Evolutionary conservation across 2,113 vertebrate species (phyloP).

Genomic region (Clarias gariepinus): DNA sequence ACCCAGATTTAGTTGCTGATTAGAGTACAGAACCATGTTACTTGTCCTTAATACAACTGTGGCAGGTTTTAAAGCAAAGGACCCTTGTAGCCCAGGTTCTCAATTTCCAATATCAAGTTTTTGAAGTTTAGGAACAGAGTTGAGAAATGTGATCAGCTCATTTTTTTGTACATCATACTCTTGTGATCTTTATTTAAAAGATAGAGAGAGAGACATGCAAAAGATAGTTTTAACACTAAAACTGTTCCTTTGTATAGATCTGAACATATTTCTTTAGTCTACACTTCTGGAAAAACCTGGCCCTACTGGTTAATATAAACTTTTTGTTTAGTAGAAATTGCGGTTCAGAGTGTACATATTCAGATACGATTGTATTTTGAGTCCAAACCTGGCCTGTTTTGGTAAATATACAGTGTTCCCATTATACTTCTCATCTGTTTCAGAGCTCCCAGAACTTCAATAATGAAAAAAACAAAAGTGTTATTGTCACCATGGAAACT

Average conservation of each 20-base stretch:
- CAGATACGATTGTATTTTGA: neutral
- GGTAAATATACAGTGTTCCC: neutral
- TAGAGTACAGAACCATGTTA: neutral
- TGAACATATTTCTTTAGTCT: neutral
- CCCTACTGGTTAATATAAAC: too few species aligned
- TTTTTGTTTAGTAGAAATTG: too few species aligned
- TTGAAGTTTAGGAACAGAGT: constrained; percentile 9
- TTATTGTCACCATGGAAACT: neutral
- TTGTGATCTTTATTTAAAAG: neutral
- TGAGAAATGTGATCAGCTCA: neutral
- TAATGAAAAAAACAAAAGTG: neutral
- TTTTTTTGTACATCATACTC: constrained; percentile 5
- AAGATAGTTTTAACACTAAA: too few species aligned
- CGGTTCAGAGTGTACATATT: too few species aligned
- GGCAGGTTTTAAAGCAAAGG: neutral
- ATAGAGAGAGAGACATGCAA: too few species aligned
- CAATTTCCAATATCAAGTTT: neutral
- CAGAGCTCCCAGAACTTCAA: neutral
- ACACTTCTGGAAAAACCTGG: neutral
- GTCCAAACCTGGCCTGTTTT: neutral
- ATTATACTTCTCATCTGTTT: neutral
- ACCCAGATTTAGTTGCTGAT: neutral
- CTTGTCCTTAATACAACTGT: neutral
- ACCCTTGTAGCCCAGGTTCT: neutral
- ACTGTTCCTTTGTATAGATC: neutral